Base-by-base conservation (phyloP, 2,888 invertebrate species). In the Arctia plantaginis region DNA sequence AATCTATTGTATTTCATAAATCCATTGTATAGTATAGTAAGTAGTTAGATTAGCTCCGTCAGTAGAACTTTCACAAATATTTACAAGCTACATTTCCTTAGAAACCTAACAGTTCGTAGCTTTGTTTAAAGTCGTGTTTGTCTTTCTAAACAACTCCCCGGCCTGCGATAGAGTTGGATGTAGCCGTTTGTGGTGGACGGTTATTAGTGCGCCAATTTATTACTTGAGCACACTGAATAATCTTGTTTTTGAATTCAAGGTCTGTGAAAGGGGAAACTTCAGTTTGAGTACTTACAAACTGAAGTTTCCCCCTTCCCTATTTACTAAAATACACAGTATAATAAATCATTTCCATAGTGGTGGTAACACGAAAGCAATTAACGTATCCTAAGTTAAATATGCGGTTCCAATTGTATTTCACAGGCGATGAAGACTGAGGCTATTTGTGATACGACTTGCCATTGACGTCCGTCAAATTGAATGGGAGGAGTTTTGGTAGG, bases 121-220 rank as follows among this genome's bases (percentile, higher is more conserved):
- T 68, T 73, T 69, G 77, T 72, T 73, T 70, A 70, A 77, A 73
- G 71, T 59, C 66, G 62, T 76, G 76, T 79, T 82, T 82, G 74
- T 82, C 74, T 76, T 82, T 64, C 72, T 71, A 75, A 76, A 75
- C 75, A 82, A 82, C 76, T 73, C 71, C 65, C 71, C 18, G 44
- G 55, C 33, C 65, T 66, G 77, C 65, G 73, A 82, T 82, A 77
- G 80, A 82, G 72, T 82, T 84, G 74, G 72, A 73, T 51, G 72
- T 33, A 51, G 41, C 66, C 71, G 69, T 71, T 79, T 84, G 80
- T 62, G 77, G 79, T 39, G 47, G 44, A 30, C 30, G 71, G 83
- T 79, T 79, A 79, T 82, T 72, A 71, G 55, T 27, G 44, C 41
- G 71, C 77, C 72, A 75, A 81, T 81, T 77, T 79, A 79, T 77